phyloP scores from a whole-genome alignment of 1,140 invertebrate genomes.

The Drosophila ananassae region DNA sequence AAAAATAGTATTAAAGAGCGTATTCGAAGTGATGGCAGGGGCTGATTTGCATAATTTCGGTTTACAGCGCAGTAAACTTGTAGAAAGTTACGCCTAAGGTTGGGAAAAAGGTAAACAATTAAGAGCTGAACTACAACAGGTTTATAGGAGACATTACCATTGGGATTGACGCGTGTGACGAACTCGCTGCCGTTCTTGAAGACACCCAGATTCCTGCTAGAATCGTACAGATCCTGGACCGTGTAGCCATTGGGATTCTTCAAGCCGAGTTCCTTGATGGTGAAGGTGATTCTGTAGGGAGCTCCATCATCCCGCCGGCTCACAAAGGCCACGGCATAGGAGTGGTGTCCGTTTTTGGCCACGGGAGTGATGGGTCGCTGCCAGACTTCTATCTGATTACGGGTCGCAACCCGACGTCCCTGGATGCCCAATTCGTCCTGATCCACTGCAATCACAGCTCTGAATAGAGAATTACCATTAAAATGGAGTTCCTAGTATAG shows the following conservation, averaged over 20 bases:
- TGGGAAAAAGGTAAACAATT: slow-evolving; percentile 9
- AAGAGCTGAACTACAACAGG: background rate
- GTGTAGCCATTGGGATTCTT: slow-evolving; percentile 82
- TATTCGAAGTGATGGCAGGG: slow-evolving; percentile 44
- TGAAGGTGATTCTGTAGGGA: slow-evolving; percentile 86
- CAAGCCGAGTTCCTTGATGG: slow-evolving; percentile 85
- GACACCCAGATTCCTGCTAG: slow-evolving; percentile 29
- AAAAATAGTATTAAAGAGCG: slow-evolving; percentile 10
- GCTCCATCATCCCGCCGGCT: slow-evolving; percentile 90
- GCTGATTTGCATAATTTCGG: slow-evolving; percentile 30
- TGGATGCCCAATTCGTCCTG: slow-evolving; percentile 91
- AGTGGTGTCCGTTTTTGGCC: slow-evolving; percentile 89
- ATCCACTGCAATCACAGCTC: slow-evolving; percentile 90
- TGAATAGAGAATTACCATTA: slow-evolving; percentile 83
- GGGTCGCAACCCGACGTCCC: slow-evolving; percentile 86
- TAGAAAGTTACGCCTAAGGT: slow-evolving; percentile 74
- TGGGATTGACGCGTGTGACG: slow-evolving; percentile 72
- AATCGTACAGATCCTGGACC: slow-evolving; percentile 77
- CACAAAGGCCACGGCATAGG: slow-evolving; percentile 94
- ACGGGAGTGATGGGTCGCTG: slow-evolving; percentile 92
- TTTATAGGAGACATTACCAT: slow-evolving; percentile 47
- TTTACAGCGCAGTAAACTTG: slow-evolving; percentile 75
- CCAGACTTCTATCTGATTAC: slow-evolving; percentile 96
- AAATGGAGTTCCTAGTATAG: fast-evolving
- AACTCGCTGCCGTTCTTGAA: slow-evolving; percentile 41